Evolutionary conservation across 35 echinoderm and acorn worm species (phyloP).

Genomic region (Heliocidaris tuberculata): DNA sequence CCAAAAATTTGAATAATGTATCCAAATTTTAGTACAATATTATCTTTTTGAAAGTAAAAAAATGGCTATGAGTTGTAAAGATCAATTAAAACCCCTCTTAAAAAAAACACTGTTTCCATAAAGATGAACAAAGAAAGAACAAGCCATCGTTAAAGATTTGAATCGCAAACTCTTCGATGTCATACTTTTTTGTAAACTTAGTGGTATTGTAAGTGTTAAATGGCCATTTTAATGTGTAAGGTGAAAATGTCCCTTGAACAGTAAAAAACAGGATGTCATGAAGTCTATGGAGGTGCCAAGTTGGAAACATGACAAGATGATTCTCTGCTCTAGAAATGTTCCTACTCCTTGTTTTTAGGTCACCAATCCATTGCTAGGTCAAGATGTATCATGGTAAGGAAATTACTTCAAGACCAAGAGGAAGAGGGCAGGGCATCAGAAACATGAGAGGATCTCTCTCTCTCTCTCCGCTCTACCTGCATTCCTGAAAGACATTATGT

Average conservation of each 20-base stretch:
- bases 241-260: background rate
- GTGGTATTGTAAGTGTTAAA: background rate
- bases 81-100: too few relatives aligned
- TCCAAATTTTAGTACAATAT: too few relatives aligned
- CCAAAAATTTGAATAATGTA: too few relatives aligned
- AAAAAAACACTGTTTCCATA: background rate
- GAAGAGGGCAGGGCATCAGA: background rate
- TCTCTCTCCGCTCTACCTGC: background rate
- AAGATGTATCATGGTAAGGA: too few relatives aligned
- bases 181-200: background rate
- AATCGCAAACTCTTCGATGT: background rate
- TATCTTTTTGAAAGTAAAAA: too few relatives aligned
- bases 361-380: background rate
- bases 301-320: background rate
- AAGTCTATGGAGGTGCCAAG: background rate
- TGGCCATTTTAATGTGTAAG: background rate
- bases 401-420: background rate
- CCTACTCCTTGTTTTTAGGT: background rate
- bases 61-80: too few relatives aligned
- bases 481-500: background rate
- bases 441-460: background rate
- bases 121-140: background rate
- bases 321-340: background rate
- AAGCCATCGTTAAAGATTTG: background rate
- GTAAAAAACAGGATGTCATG: background rate